A percentile compares a stretch with the other conserved stretches of the same genome.
phyloP scores from a whole-genome alignment of 2,113 vertebrate genomes.

The Anoplopoma fimbria region DNA sequence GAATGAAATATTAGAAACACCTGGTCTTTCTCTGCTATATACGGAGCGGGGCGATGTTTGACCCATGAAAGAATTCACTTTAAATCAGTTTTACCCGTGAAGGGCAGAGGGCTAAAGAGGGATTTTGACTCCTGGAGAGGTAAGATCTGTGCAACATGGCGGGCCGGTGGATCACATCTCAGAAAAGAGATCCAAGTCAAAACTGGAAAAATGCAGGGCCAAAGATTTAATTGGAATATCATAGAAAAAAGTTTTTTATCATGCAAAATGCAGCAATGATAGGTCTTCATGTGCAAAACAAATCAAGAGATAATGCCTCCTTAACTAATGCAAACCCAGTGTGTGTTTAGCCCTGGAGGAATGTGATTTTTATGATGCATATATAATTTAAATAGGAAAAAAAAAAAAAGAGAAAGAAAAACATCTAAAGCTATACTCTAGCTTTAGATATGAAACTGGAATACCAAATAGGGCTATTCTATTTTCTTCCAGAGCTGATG shows the following conservation, averaged over 20 bases:
- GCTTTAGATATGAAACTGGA: no score
- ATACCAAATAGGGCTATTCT: no score
- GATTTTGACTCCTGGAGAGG: slow-evolving; percentile 2
- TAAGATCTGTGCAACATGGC: slow-evolving; percentile 3
- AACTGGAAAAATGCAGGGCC: background rate
- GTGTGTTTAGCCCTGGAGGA: background rate
- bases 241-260: background rate
- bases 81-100: slow-evolving; percentile 43
- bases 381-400: background rate
- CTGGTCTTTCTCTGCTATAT: slow-evolving; percentile 32
- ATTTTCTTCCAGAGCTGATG: background rate
- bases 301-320: background rate
- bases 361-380: background rate
- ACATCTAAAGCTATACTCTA: background rate
- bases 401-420: background rate
- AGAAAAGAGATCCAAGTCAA: background rate
- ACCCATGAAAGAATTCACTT: slow-evolving; percentile 29
- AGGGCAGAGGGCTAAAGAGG: slow-evolving; percentile 19
- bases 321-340: background rate
- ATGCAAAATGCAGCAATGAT: background rate
- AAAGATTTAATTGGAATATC: background rate
- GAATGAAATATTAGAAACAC: slow-evolving; percentile 30
- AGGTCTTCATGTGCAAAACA: background rate
- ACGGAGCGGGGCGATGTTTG: slow-evolving; percentile 1
- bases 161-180: background rate